Percentiles rank a stretch among this genome's conserved stretches.
Evolutionary conservation across 2,888 invertebrate genomes (phyloP).

Genomic region (Neoaliturus tenellus): DNA sequence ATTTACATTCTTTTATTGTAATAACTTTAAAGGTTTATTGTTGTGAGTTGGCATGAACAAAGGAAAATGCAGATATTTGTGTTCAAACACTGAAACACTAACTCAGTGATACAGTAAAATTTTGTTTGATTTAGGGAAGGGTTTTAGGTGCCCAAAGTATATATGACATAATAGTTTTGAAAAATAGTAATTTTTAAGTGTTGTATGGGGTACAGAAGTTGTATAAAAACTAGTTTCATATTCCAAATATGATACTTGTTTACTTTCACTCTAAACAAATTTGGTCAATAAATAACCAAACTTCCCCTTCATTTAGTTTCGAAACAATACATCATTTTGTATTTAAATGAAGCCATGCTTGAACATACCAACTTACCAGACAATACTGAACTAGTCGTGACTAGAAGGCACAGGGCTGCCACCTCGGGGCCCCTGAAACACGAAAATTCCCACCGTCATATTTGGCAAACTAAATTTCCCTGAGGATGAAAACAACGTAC

Average conservation of each 20-base stretch:
- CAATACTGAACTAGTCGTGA: conserved; percentile 30
- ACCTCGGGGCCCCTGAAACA: conserved; percentile 49
- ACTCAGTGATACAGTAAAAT: no score
- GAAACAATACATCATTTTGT: conserved; percentile 42
- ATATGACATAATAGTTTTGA: no score
- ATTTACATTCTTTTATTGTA: no score
- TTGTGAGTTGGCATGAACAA: no score
- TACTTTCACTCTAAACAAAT: conserved; percentile 7
- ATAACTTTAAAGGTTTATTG: no score
- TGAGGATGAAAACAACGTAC: not conserved
- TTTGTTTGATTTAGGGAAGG: no score
- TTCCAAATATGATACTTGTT: not conserved
- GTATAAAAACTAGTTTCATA: no score
- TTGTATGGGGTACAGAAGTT: no score
- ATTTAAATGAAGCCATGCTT: conserved; percentile 35
- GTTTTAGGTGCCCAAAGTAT: no score
- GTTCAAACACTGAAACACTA: no score
- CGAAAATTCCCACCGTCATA: conserved; percentile 33
- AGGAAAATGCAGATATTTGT: no score
- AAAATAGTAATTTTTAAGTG: no score
- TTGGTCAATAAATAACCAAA: not conserved
- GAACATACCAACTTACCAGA: conserved; percentile 34
- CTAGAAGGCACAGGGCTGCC: conserved; percentile 38
- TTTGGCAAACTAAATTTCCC: conserved; percentile 5
- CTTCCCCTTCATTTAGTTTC: not conserved